Evolutionary conservation across 2,888 invertebrate genomes (phyloP), one percentile per base, ranked within the genome.

Genomic region (Vandiemenella viatica): DNA sequence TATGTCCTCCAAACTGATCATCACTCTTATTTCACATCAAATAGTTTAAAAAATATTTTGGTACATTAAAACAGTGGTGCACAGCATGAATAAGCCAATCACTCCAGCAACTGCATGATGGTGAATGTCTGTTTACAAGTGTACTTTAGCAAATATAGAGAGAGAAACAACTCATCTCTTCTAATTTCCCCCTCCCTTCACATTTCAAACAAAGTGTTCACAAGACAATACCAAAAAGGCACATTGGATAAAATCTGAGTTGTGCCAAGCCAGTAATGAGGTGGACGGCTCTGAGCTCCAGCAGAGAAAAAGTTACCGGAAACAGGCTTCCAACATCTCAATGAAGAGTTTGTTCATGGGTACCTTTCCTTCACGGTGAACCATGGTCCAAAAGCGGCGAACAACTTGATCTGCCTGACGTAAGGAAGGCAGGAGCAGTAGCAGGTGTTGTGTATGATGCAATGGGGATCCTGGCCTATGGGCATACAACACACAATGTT

Each of bases 281-380:
- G 15, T 19, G 8, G 20, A 15, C 43, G 20, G 20, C 19, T 42
- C 43, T n/a, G 13, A 15, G 43, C 43, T 20, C 8, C 19, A 23
- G 20, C 26, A n/a, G 20, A 13, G 16, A 22, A n/a, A n/a, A n/a
- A n/a, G 38, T 43, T 54, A 54, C 50, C 54, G 52, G 43, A 52
- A 50, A 37, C 47, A 79, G 1, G 86, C 82, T 66, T 93, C 93
- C 52, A 95, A 74, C 95, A 95, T 95, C 73, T 95, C 93, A 43
- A 91, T 78, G 70, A 96, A 93, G 47, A 96, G 77, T 68, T 95
- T 95, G 73, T 95, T 95, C 88, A 96, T 90, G 58, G 83, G 83
- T 52, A 90, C 86, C 64, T 85, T 81, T 5, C 89, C 86, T 56
- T 89, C 89, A 61, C 85, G 81, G 62, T 89, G 86, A 45, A 93